Percentiles rank a stretch among this genome's conserved stretches.
phyloP scores from a whole-genome alignment of 1,140 invertebrate species.

The Drosophila trapezifrons region DNA sequence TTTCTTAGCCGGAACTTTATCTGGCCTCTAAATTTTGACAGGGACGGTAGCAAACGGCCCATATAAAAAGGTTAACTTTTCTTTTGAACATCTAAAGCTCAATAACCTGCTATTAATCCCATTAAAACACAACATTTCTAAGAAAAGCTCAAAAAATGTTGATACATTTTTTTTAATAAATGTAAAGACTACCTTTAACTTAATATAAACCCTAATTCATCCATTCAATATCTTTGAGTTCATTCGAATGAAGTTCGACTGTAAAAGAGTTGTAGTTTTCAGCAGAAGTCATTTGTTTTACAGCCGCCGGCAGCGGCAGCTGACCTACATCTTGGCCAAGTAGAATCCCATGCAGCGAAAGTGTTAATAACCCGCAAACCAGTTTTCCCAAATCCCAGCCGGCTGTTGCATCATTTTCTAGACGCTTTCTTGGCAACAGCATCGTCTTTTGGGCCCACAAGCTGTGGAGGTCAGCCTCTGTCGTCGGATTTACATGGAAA shows the following conservation, averaged over 20 bases:
- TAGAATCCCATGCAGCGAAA: conserved; percentile 74
- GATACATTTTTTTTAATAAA: no score
- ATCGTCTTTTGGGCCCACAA: conserved; percentile 6
- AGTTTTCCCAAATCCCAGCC: conserved; percentile 53
- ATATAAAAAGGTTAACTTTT: neutral
- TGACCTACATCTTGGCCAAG: conserved; percentile 69
- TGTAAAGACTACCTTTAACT: no score
- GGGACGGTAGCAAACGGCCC: no score
- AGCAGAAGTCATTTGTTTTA: conserved; percentile 24
- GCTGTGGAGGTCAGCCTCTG: conserved; percentile 66
- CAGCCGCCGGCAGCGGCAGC: conserved; percentile 33
- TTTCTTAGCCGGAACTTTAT: no score
- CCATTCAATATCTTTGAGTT: no score
- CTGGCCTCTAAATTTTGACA: no score
- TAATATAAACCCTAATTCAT: no score
- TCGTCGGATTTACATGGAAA: conserved; percentile 76
- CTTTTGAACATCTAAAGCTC: neutral
- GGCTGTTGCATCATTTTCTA: conserved; percentile 71
- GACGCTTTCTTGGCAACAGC: conserved; percentile 70
- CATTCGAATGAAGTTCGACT: neutral
- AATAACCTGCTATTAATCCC: neutral
- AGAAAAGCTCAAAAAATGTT: no score
- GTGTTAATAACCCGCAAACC: conserved; percentile 77
- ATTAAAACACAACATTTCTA: neutral
- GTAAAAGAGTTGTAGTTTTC: neutral